Evolutionary conservation across 92 coral and sea anemone genomes (phyloP).

Genomic region (Blastomussa wellsi): DNA sequence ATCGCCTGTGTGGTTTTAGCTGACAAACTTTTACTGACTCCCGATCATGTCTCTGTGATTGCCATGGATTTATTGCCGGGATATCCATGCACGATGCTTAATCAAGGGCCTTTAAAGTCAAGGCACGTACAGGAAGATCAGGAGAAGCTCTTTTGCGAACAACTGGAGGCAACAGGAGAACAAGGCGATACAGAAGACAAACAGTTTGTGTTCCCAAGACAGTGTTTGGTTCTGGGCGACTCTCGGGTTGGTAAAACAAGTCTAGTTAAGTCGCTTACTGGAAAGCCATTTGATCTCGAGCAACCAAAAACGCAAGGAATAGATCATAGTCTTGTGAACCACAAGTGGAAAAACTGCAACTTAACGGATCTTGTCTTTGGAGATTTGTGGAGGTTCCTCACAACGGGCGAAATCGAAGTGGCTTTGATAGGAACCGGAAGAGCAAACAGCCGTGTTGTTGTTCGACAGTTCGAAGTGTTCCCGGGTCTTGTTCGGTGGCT

Average conservation of each 20-base stretch:
- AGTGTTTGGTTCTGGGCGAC: constrained; percentile 49
- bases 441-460: neutral
- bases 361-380: constrained; percentile 41
- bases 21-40: neutral
- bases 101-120: neutral
- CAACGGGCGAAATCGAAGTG: neutral
- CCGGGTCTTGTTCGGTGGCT: neutral
- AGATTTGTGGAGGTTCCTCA: neutral
- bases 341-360: constrained; percentile 30
- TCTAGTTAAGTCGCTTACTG: constrained; percentile 37
- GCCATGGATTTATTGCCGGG: neutral
- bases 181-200: constrained; percentile 1
- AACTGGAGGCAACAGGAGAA: neutral
- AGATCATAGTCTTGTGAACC: constrained; percentile 34
- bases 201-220: constrained; percentile 41
- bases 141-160: neutral
- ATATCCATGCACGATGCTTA: neutral
- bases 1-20: too few relatives aligned
- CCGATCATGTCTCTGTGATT: neutral
- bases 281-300: constrained; percentile 34
- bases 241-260: constrained; percentile 49
- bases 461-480: neutral
- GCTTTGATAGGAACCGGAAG: neutral
- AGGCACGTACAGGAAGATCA: neutral
- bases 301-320: constrained; percentile 39